Evolutionary conservation across 2,113 vertebrate genomes (phyloP).

Genomic region (Ceyx melanurus): DNA sequence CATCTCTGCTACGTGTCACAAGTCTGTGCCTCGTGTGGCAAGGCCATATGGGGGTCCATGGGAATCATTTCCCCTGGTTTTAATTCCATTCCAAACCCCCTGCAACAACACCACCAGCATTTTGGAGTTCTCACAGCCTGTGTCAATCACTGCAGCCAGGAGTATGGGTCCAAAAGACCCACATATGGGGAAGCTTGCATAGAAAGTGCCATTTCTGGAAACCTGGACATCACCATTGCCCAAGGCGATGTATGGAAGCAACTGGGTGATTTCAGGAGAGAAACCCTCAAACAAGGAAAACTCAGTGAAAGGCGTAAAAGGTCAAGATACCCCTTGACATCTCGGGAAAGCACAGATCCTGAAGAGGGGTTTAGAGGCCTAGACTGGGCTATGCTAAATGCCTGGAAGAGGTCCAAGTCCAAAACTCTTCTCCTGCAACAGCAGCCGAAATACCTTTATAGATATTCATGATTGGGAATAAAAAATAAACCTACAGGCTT

Average conservation of each 20-base stretch:
- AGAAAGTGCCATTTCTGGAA: not conserved
- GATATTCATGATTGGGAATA: not conserved
- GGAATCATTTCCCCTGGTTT: not conserved
- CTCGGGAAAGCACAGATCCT: not conserved
- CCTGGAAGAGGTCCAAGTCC: not conserved
- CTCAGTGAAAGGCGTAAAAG: not conserved
- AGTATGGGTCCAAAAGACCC: not conserved
- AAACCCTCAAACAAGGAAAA: not conserved
- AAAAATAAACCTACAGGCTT: rapidly evolving
- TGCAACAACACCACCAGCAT: rapidly evolving
- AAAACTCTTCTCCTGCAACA: not conserved
- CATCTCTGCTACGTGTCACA: rapidly evolving
- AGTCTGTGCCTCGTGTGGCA: rapidly evolving
- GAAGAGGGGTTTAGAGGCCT: rapidly evolving
- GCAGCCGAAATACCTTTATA: not conserved
- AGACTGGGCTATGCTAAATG: not conserved
- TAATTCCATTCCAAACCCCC: not conserved
- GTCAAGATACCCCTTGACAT: not conserved
- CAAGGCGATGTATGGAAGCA: not conserved
- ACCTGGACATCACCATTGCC: not conserved
- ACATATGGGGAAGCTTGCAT: rapidly evolving
- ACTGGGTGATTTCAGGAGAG: not conserved
- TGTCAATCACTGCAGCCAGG: rapidly evolving
- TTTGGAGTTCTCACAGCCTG: not conserved
- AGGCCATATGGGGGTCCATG: rapidly evolving